Evolutionary conservation across 53 echinoderm and acorn worm species (phyloP).

Genomic region (Luidia sarsii): DNA sequence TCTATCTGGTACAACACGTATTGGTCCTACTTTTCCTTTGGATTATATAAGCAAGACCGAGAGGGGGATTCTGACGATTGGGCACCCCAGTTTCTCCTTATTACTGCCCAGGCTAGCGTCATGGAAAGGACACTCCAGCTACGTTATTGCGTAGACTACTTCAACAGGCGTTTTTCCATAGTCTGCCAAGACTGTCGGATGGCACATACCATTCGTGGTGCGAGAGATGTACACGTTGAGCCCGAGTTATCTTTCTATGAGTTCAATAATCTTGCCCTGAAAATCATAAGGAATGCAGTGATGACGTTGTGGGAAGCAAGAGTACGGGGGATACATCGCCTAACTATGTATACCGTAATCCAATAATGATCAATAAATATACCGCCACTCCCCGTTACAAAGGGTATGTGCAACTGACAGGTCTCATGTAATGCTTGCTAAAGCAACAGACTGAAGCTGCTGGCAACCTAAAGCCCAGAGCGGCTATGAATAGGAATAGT

Average conservation of each 20-base stretch:
- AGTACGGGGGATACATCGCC: not conserved
- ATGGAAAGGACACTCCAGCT: slow-evolving; percentile 28
- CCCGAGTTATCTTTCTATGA: not conserved
- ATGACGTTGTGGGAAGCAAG: not conserved
- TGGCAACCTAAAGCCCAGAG: not conserved
- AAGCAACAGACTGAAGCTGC: not conserved
- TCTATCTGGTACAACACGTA: slow-evolving; percentile 64
- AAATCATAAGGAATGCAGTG: not conserved
- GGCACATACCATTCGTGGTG: too few species aligned
- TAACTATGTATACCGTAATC: too few species aligned
- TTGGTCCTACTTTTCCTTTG: slow-evolving; percentile 63
- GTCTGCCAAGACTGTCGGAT: too few species aligned
- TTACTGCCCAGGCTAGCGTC: slow-evolving; percentile 46
- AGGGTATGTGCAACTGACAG: not conserved
- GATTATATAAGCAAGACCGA: slow-evolving; percentile 53
- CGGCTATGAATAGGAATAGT: too few species aligned
- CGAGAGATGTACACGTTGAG: not conserved
- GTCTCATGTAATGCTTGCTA: not conserved
- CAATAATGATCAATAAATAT: too few species aligned
- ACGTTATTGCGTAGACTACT: too few species aligned
- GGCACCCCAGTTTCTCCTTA: slow-evolving; percentile 64
- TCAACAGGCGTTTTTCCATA: too few species aligned
- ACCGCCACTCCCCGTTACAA: too few species aligned
- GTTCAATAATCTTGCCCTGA: not conserved
- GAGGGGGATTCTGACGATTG: slow-evolving; percentile 65